Evolutionary conservation across 1,140 invertebrate genomes (phyloP).

Genomic region (Drosophila insularis): DNA sequence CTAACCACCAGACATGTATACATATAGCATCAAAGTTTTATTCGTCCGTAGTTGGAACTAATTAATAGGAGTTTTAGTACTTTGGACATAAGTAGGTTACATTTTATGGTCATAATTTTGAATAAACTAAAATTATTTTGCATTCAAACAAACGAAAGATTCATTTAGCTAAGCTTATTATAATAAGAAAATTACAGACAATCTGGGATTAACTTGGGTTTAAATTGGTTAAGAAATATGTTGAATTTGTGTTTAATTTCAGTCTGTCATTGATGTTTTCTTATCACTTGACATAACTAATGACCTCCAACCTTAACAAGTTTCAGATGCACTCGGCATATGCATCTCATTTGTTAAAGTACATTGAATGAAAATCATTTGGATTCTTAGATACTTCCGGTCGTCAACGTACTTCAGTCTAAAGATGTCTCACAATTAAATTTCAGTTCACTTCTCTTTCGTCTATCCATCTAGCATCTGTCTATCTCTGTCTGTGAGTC

Average conservation of each 20-base stretch:
- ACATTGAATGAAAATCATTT: not conserved
- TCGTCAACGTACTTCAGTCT: not conserved
- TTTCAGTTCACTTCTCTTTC: slow-evolving; percentile 29
- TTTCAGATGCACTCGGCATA: not conserved
- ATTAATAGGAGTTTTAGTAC: slow-evolving; percentile 17
- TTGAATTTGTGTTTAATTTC: too few species aligned
- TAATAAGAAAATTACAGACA: not conserved
- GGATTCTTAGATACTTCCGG: slow-evolving; percentile 12
- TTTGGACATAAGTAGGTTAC: slow-evolving; percentile 6
- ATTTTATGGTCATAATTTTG: slow-evolving; percentile 12
- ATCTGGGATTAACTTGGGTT: not conserved
- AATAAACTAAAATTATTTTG: not conserved
- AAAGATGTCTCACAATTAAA: slow-evolving; percentile 26
- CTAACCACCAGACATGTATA: not conserved
- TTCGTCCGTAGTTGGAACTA: slow-evolving; percentile 1
- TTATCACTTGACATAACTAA: not conserved
- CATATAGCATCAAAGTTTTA: not conserved
- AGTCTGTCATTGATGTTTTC: too few species aligned
- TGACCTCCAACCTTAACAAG: not conserved
- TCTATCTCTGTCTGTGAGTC: not conserved
- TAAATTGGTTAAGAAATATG: too few species aligned
- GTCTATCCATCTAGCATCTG: not conserved
- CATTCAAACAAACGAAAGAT: not conserved
- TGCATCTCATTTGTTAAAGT: slow-evolving; percentile 1
- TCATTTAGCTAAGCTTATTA: not conserved